These are phyloP conservation scores for Tipula lateralis DNA, from an alignment of 2,888 invertebrate species.

Conservation along the genomic window DNA sequence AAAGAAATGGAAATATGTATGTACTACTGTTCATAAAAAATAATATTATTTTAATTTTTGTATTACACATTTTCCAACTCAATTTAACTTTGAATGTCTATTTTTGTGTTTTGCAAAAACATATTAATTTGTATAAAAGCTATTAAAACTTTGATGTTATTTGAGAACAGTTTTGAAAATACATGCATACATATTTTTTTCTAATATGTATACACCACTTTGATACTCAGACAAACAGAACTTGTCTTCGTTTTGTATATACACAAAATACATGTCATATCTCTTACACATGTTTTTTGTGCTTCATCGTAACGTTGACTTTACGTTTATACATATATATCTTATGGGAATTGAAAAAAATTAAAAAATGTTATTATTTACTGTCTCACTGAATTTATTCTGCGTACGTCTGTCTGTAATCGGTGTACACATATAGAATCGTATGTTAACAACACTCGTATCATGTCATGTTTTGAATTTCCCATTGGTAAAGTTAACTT, in stretches of 20 bases:
- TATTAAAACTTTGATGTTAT: background rate
- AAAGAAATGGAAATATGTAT: background rate
- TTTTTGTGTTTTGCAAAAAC: background rate
- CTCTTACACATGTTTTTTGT: background rate
- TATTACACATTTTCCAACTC: background rate
- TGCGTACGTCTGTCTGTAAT: background rate
- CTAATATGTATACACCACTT: background rate
- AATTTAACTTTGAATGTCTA: constrained; percentile 5
- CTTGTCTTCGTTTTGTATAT: background rate
- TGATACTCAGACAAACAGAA: background rate
- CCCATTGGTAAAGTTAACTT: background rate
- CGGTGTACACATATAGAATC: background rate
- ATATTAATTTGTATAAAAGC: background rate
- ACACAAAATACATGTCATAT: background rate
- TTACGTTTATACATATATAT: too few species aligned
- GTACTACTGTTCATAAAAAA: background rate
- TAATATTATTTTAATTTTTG: background rate
- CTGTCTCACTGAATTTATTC: background rate
- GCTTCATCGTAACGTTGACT: background rate
- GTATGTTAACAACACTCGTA: background rate
- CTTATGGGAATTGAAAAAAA: background rate
- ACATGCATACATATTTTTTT: background rate
- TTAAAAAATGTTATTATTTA: background rate
- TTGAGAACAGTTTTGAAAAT: background rate
- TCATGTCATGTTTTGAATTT: background rate